Conservation (phyloP, 1,140 invertebrate species). For the Aphaenogaster ashmeadi region DNA sequence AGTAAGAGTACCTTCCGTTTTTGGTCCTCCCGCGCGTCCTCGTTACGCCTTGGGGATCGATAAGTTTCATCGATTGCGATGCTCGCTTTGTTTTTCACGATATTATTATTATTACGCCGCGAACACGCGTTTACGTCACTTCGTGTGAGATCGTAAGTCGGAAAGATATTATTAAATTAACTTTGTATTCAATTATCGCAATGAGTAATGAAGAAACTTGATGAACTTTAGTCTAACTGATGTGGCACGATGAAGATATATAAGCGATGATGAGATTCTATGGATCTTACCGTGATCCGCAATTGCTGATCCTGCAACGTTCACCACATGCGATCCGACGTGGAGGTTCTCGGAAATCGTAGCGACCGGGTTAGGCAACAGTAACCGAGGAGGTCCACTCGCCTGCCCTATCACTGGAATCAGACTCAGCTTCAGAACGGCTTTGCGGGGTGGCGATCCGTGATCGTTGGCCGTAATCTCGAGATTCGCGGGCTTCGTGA, state of each 20-base stretch:
- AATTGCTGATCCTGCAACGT: slow-evolving; percentile 92
- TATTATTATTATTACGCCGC: background rate
- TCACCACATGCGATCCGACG: slow-evolving; percentile 92
- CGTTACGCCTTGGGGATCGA: slow-evolving; percentile 18
- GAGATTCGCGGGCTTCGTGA: slow-evolving; percentile 87
- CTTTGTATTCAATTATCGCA: background rate
- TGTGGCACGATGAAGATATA: background rate
- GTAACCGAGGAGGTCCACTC: slow-evolving; percentile 94
- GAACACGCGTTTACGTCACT: background rate
- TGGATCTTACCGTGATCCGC: slow-evolving; percentile 88
- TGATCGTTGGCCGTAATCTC: slow-evolving; percentile 95
- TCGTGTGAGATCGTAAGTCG: slow-evolving; percentile 19
- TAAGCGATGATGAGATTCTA: background rate
- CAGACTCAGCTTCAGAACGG: slow-evolving; percentile 89
- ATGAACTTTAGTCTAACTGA: background rate
- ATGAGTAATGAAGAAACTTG: background rate
- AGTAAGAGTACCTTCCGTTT: slow-evolving; percentile 62
- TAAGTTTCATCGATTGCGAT: slow-evolving; percentile 15
- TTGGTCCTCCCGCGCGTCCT: slow-evolving; percentile 61
- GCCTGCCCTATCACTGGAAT: slow-evolving; percentile 91
- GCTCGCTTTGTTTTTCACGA: background rate
- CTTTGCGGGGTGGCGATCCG: slow-evolving; percentile 90
- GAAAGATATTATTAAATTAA: background rate
- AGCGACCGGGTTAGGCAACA: slow-evolving; percentile 91
- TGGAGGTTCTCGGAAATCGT: slow-evolving; percentile 94